A percentile compares a stretch with the other conserved stretches of the same genome.
phyloP scores from a whole-genome alignment of 1,140 invertebrate genomes.

The Pseudomyrmex sp. region DNA sequence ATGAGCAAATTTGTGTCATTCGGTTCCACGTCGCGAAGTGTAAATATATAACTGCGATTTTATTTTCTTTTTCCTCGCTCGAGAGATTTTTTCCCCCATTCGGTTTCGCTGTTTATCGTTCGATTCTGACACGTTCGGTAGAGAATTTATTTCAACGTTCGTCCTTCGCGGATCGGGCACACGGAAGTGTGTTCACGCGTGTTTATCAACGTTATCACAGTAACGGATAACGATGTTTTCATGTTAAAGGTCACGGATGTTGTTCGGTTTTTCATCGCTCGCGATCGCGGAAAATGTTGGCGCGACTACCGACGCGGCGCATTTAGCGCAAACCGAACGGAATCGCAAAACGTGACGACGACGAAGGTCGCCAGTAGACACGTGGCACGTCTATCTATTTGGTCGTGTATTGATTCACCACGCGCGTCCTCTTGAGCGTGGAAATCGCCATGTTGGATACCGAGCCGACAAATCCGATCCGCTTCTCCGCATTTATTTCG shows the following conservation, averaged over 20 bases:
- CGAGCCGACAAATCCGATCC: conserved; percentile 66
- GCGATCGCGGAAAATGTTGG: background rate
- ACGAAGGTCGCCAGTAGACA: conserved; percentile 70
- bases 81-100: background rate
- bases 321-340: background rate
- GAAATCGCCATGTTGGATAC: conserved; percentile 73
- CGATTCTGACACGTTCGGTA: background rate
- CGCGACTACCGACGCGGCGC: background rate
- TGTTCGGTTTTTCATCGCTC: background rate
- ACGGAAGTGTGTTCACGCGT: too few relatives aligned
- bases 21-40: background rate
- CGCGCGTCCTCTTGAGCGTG: conserved; percentile 54
- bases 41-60: background rate
- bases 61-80: too few relatives aligned
- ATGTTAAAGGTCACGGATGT: background rate
- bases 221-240: background rate
- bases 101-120: background rate
- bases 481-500: conserved; percentile 67
- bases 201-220: background rate
- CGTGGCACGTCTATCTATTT: conserved; percentile 71
- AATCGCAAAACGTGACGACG: conserved; percentile 1
- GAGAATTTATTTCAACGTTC: background rate
- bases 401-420: conserved; percentile 74
- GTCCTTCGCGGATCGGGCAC: background rate
- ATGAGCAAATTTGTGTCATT: too few relatives aligned